Evolutionary conservation across 1,140 invertebrate species (phyloP).

Genomic region (Pseudobourletiella spinata): DNA sequence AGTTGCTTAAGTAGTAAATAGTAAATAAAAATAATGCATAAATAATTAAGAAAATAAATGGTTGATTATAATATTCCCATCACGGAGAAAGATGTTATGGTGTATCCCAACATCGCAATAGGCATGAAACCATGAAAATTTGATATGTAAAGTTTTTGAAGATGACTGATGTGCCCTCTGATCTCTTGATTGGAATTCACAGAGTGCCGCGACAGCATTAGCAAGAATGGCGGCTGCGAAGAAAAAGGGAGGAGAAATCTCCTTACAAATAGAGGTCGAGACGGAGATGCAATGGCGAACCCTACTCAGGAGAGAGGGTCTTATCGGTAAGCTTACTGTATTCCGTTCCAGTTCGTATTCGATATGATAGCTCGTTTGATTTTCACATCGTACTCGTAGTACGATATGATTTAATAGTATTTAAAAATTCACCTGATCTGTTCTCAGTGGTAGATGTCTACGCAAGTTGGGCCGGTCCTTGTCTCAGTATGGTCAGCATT

Average conservation of each 20-base stretch:
- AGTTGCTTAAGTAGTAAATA: too few relatives aligned
- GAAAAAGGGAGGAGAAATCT: constrained; percentile 57
- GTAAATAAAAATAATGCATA: background rate
- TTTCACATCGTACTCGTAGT: too few relatives aligned
- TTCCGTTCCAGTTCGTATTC: constrained; percentile 15
- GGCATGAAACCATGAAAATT: too few relatives aligned
- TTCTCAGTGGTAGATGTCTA: constrained; percentile 62
- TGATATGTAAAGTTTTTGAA: background rate
- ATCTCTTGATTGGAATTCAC: background rate
- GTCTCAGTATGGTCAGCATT: constrained; percentile 72
- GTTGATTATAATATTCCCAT: background rate
- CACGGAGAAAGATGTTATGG: too few relatives aligned
- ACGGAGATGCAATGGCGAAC: constrained; percentile 80
- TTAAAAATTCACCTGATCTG: too few relatives aligned
- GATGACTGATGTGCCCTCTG: background rate
- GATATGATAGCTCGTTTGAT: too few relatives aligned
- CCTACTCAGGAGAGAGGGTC: constrained; percentile 62
- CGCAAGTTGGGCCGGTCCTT: constrained; percentile 88
- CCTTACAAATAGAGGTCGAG: constrained; percentile 66
- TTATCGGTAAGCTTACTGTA: constrained; percentile 73
- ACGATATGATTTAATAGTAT: too few relatives aligned
- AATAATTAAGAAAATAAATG: background rate
- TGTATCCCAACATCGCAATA: too few relatives aligned
- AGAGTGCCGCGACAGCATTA: constrained; percentile 18
- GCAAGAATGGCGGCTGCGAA: constrained; percentile 48